A percentile compares a stretch with the other conserved stretches of the same genome.
These are phyloP conservation scores for Hyposoter didymator DNA, from an alignment of 2,888 invertebrate species.

Conservation along the genomic window DNA sequence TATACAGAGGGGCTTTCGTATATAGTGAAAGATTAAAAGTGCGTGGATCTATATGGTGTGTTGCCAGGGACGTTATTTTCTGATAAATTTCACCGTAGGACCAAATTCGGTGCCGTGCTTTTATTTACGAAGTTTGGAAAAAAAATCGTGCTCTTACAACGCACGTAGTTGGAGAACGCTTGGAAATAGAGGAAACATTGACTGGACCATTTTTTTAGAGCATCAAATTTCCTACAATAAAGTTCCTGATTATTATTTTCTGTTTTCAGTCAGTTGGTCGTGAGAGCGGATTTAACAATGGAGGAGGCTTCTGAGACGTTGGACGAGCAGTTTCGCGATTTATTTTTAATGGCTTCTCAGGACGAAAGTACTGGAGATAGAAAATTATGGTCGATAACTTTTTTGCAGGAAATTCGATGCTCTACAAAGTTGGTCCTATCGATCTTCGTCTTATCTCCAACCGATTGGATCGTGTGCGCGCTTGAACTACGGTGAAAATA, in stretches of 20 bases:
- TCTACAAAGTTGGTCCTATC: neutral
- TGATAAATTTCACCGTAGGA: neutral
- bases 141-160: neutral
- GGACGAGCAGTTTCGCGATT: neutral
- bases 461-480: neutral
- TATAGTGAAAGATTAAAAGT: neutral
- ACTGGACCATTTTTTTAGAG: neutral
- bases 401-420: neutral
- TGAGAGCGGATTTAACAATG: neutral
- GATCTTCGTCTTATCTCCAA: neutral
- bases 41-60: neutral
- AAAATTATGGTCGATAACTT: neutral
- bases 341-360: neutral
- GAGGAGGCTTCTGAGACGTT: neutral
- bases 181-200: neutral
- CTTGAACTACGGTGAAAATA: neutral
- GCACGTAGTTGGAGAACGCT: neutral
- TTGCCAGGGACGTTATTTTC: neutral
- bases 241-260: neutral
- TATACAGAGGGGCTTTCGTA: neutral
- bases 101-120: neutral
- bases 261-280: neutral
- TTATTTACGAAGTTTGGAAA: neutral
- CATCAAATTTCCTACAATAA: neutral
- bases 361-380: neutral